Evolutionary conservation across 2,797 vertebrate species (phyloP).

Genomic region (Galaxias olidus): DNA sequence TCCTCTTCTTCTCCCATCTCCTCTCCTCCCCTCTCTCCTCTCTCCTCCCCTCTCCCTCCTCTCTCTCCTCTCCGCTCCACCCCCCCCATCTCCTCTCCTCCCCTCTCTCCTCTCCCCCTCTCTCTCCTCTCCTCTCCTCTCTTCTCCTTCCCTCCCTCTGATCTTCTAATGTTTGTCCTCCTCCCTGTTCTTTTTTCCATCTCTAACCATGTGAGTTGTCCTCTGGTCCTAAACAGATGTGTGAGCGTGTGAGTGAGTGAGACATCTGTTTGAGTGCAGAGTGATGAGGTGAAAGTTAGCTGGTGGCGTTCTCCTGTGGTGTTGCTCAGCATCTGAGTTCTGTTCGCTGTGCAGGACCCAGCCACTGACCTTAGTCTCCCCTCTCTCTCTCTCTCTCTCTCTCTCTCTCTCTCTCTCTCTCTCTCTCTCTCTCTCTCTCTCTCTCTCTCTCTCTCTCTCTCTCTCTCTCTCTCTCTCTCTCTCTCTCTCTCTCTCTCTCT

Average conservation of each 20-base stretch:
- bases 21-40: too few species aligned
- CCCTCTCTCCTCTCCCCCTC: background rate
- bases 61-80: background rate
- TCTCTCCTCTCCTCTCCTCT: background rate
- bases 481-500: constrained; percentile 42
- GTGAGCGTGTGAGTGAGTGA: too few species aligned
- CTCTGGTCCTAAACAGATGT: too few species aligned
- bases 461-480: constrained; percentile 45
- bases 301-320: too few species aligned
- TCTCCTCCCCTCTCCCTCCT: background rate
- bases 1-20: background rate
- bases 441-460: constrained; percentile 29
- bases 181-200: too few species aligned
- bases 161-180: too few species aligned
- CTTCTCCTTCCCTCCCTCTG: too few species aligned
- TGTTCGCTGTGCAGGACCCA: too few species aligned
- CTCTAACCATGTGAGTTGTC: too few species aligned
- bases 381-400: background rate
- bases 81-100: background rate
- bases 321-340: too few species aligned
- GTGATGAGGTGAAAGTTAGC: too few species aligned
- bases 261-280: too few species aligned
- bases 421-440: constrained; percentile 25
- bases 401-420: constrained; percentile 54
- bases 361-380: background rate